Evolutionary conservation across 2,113 vertebrate species (phyloP), one percentile per base, ranked within the genome.

Genomic region (Malaclemys terrapin): DNA sequence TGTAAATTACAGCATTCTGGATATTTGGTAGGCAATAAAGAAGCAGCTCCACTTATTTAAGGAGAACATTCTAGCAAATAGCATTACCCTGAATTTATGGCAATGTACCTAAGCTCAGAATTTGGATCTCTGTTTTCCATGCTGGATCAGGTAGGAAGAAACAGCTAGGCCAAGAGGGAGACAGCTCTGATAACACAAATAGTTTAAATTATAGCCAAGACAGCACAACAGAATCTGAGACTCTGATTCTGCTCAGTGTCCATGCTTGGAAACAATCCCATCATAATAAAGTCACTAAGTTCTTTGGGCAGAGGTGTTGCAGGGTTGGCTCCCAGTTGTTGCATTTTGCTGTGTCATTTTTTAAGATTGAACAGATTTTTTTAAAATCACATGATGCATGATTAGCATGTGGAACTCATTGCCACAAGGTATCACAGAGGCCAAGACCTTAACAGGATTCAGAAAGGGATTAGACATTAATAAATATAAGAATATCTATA

Each of bases 361-460:
- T 38, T 29, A 8, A 0, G 0, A 25, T 62, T 75, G 38, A 56
- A 90, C 80, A 92, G 88, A 87, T 65, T n/a, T 82, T 82, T 87
- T 5, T 10, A 54, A 69, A 69, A 72, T 38, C 19, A 89, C 81
- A 45, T 2, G 50, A 35, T 50, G 88, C 82, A 19, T 85, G 92
- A 85, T 93, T 85, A 88, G 87, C 49, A 50, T 72, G 78, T 8
- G 69, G 69, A 82, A 56, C 59, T 92, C 83, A 52, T 93, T 91
- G 92, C 81, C 78, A 76, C 10, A 53, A 89, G 91, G 83, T 94
- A 81, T 72, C 92, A 91, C 78, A 89, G 89, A 92, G 89, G 85
- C 91, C 93, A 92, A 72, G 19, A 72, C n/a, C 2, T 84, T 80
- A 82, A 93, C 91, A 92, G 91, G 95, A 79, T 93, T 89, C 76